Base-by-base conservation (phyloP, 2,797 vertebrate species). In the Carapus acus region DNA sequence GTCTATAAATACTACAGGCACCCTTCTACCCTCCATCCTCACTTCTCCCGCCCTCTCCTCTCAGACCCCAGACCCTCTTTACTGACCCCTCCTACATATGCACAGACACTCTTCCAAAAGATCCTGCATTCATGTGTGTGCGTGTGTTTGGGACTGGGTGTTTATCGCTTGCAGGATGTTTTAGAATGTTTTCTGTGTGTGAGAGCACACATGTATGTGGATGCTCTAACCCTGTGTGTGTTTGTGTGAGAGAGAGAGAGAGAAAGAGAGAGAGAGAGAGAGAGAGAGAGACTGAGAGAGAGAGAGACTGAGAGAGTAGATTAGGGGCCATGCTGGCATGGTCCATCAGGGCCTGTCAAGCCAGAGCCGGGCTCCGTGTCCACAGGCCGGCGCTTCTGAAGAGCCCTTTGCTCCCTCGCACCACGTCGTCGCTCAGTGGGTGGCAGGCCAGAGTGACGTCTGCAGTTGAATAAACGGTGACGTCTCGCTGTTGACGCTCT, bases 1-100 rank as follows among this genome's bases (percentile, higher is more conserved):
- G 84, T 85, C 83, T 88, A 84, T 87, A 87, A 88, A 88, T 87
- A 87, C 83, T 49, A 56, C 75, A 79, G 76, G 76, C 68, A 61
- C 69, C 74, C 76, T 67, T 46, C 71, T 57, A 45, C 45, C 63
- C 43, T 56, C 40, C 54, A 60, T 67, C 67, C 59, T 55, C 58
- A 48, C 39, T 51, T 73, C 57, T 62, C 51, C 59, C 50, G 40
- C 52, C 65, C 53, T 62, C 66, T 65, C 27, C 52, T 2, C 37
- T 17, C 57, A 27, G n/a, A 14, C 42, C 41, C 27, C 36, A n/a
- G n/a, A n/a, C n/a, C 36, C 24, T n/a, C 53, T 55, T 47, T 8
- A 19, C 34, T 61, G 65, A 58, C 62, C 52, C 69, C n/a, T n/a
- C n/a, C n/a, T n/a, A n/a, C n/a, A n/a, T n/a, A n/a, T n/a, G n/a